Evolutionary conservation across 2,888 invertebrate species (phyloP).

Genomic region (Piscicola geometra): DNA sequence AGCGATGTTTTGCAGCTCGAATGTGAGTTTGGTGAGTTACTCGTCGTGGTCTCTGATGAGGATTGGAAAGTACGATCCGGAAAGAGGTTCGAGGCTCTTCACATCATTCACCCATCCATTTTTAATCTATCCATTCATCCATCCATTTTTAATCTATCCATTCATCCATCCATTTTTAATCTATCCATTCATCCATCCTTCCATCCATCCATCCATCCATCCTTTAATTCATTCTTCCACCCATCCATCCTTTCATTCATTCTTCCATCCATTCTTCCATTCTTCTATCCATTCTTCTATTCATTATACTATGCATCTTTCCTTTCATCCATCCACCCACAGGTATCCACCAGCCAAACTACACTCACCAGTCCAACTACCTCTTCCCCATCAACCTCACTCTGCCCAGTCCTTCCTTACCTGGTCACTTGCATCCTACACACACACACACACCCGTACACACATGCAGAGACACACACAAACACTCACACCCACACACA

Average conservation of each 20-base stretch:
- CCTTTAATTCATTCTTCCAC: too few species aligned
- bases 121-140: too few species aligned
- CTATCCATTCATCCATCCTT: too few species aligned
- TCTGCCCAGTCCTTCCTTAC: constrained; percentile 56
- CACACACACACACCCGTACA: background rate
- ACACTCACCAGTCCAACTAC: constrained; percentile 81
- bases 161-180: too few species aligned
- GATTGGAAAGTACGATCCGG: constrained; percentile 77
- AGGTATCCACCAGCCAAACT: constrained; percentile 76
- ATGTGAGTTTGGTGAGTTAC: background rate
- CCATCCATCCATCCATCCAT: too few species aligned
- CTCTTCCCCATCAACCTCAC: constrained; percentile 87
- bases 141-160: too few species aligned
- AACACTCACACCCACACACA: background rate
- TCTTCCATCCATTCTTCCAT: too few species aligned
- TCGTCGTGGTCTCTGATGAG: constrained; percentile 28
- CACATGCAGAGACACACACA: constrained; percentile 3
- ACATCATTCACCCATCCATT: too few species aligned
- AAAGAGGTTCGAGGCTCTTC: constrained; percentile 16
- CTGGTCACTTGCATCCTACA: background rate
- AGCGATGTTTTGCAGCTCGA: background rate
- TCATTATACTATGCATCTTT: too few species aligned
- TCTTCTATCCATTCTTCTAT: background rate
- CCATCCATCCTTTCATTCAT: too few species aligned
- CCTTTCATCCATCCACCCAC: constrained; percentile 1